A percentile compares a stretch with the other conserved stretches of the same genome.
phyloP scores from a whole-genome alignment of 2,113 vertebrate species.

The Arenaria interpres region DNA sequence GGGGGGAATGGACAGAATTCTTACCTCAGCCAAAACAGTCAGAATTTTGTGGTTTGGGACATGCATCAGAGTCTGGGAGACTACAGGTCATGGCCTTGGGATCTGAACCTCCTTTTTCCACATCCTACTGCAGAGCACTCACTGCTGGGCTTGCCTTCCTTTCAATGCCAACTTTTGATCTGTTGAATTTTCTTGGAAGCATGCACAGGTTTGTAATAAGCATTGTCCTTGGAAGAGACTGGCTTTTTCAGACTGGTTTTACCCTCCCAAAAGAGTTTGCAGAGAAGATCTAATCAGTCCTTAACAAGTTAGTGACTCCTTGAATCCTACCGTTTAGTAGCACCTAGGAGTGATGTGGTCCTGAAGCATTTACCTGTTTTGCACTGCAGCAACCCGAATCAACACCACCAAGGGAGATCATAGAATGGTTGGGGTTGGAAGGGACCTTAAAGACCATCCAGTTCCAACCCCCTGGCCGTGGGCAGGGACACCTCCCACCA shows the following conservation, averaged over 20 bases:
- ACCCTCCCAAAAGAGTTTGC: fast-evolving
- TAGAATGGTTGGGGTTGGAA: no score
- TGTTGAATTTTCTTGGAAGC: background rate
- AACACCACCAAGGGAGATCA: background rate
- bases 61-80: background rate
- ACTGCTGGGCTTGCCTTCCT: background rate
- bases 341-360: background rate
- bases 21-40: background rate
- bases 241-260: background rate
- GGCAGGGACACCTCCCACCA: no score
- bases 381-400: background rate
- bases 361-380: background rate
- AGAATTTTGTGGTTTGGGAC: background rate
- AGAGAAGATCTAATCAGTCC: background rate
- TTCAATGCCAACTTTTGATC: background rate
- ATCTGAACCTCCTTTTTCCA: background rate
- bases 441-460: no score
- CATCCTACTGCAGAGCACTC: background rate
- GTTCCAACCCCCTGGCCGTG: no score
- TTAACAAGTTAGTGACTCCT: background rate
- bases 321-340: background rate
- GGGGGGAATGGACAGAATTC: fast-evolving
- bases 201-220: background rate
- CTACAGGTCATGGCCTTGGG: background rate
- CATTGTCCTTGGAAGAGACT: background rate